A percentile compares a stretch with the other conserved stretches of the same genome.
Conservation (phyloP, 2,113 vertebrate species). For the Ictidomys tridecemlineatus region DNA sequence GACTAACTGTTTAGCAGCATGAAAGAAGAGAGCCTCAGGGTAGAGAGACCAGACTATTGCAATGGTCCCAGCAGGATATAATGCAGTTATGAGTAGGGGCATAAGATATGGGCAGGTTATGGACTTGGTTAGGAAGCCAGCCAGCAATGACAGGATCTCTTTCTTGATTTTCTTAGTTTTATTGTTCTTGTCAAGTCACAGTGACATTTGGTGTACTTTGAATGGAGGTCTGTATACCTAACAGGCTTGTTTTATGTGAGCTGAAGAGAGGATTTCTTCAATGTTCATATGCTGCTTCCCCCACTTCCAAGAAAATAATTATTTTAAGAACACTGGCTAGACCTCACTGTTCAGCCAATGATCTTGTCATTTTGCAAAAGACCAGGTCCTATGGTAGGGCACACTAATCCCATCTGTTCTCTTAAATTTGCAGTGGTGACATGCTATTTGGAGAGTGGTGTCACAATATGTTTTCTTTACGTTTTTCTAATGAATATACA, state of each 20-base stretch:
- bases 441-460: background rate
- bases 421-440: background rate
- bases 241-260: background rate
- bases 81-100: background rate
- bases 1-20: background rate
- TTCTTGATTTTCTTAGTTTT: background rate
- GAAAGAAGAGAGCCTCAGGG: background rate
- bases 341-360: background rate
- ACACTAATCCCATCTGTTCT: background rate
- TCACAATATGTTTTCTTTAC: background rate
- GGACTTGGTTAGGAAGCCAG: background rate
- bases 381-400: background rate
- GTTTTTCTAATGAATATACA: background rate
- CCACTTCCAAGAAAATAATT: background rate
- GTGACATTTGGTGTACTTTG: background rate
- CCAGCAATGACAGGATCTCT: background rate
- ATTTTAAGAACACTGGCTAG: background rate
- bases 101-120: background rate
- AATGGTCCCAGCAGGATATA: background rate
- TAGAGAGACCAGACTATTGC: background rate
- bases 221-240: background rate
- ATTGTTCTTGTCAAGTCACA: background rate
- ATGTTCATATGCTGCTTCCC: background rate
- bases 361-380: background rate
- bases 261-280: background rate